Conservation (phyloP, 2,888 invertebrate species). For the Himalopsyche tibetana region DNA sequence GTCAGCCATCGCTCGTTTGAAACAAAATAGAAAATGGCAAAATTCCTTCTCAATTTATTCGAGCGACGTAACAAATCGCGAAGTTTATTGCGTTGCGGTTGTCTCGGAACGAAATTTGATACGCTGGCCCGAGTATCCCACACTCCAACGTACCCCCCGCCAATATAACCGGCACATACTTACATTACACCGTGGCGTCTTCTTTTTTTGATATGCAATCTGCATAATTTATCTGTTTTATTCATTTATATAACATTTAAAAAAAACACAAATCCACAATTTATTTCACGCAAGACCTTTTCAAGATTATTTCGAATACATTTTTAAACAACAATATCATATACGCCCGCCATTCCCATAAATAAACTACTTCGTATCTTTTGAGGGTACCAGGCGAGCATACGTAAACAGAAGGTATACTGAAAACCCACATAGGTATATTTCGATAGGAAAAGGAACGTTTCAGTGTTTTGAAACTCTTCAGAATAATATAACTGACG, state of each 20-base stretch:
- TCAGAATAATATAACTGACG: conserved; percentile 60
- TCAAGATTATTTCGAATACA: conserved; percentile 18
- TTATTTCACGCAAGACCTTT: neutral
- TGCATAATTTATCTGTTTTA: conserved; percentile 57
- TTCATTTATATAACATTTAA: conserved; percentile 17
- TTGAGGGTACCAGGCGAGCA: conserved; percentile 55
- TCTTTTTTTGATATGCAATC: conserved; percentile 52
- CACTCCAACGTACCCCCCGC: conserved; percentile 42
- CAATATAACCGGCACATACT: conserved; percentile 27
- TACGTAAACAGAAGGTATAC: conserved; percentile 47
- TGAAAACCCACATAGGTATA: conserved; percentile 20
- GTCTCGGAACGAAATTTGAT: conserved; percentile 64
- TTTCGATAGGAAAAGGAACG: conserved; percentile 44
- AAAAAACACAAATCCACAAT: neutral
- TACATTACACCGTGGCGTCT: conserved; percentile 44
- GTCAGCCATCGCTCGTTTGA: conserved; percentile 46
- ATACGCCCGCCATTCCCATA: neutral
- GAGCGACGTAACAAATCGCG: conserved; percentile 62
- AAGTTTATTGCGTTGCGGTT: conserved; percentile 63
- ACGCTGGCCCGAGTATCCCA: conserved; percentile 55
- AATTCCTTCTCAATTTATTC: conserved; percentile 61
- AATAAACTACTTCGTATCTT: conserved; percentile 21
- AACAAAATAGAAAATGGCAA: conserved; percentile 58
- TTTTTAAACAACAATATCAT: conserved; percentile 26
- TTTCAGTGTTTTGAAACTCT: conserved; percentile 47